Evolutionary conservation across 1,140 invertebrate genomes (phyloP), one percentile per base, ranked within the genome.

Genomic region (Tachypleus tridentatus): DNA sequence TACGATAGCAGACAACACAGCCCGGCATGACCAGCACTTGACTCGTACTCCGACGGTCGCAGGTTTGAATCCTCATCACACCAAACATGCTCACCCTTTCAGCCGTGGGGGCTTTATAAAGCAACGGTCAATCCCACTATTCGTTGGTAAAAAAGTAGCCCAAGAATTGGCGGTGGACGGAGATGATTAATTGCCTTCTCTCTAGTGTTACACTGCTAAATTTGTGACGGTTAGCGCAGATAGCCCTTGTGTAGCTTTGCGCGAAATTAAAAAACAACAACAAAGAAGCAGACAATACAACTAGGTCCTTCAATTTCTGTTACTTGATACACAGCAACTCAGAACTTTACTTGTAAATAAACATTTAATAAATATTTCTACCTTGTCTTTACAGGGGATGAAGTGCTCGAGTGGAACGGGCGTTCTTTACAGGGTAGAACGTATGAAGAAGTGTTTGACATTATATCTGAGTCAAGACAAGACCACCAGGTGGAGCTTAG

Each of bases 391-490:
- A 29, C 74, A 96, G 94, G 93, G 72, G 96, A 99, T 79, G 95
- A 98, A 82, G 93, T 99, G 54, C 83, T 98, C 65, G 91, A 98
- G 79, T 99, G 96, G 96, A 99, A 98, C 77, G 92, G 93, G 6
- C 82, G 87, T 70, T 86, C 84, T 51, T 81, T 98, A 58, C 88
- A 91, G 76, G 88, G 88, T 56, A 91, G 94, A 72, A 88, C 84
- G 59, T 91, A 87, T 74, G 91, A 97, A 72, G 93, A 97, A 77
- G 95, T 98, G 51, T 87, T 87, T 72, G 89, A 94, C 71, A 91
- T 98, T 70, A 94, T 98, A 70, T 85, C 89, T 47, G 89, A 94
- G 76, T 94, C 93, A 71, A 93, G 93, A 72, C 85, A 93, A 74
- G 94, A 98, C 75, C 83, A 88, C 6, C 91, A 97, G 79, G 92